Evolutionary conservation across 2,888 invertebrate species (phyloP), one percentile per base, ranked within the genome.

Genomic region (Amaurobius ferox): DNA sequence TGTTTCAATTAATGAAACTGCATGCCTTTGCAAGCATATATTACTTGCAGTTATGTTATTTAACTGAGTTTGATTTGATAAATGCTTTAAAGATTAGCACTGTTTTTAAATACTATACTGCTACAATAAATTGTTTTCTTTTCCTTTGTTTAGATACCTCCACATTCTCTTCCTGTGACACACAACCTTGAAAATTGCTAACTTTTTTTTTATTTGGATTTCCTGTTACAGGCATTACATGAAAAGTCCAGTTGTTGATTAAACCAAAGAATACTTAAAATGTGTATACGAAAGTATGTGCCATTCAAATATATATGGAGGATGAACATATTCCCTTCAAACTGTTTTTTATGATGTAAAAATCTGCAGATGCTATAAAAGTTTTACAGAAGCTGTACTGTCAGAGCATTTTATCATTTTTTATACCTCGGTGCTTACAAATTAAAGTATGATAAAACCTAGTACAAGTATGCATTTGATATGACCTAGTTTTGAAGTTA

Each of bases 231-330:
- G 64, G 77, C 76, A 71, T 72, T 72, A 61, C 35, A n/a, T 13
- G 13, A 35, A 5, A 40, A 61, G 29, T 32, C 39, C 40, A 66
- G 23, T 30, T 62, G 68, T 70, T 76, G 29, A 64, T 72, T 44
- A 48, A 72, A 85, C 83, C 83, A 85, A 85, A 85, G 83, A 77
- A 85, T 77, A 85, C 76, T 83, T 83, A 83, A 83, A 71, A 68
- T 68, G 40, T 68, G 28, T 81, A 62, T 61, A 44, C n/a, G 28
- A 30, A 44, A 64, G 5, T 30, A 40, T 70, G 79, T 80, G 61
- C 62, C 80, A 80, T 67, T 39, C 23, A 29, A 29, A 64, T 55
- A 55, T 55, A 55, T 55, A 55, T 55, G 55, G 23, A 23, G 55
- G 23, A 55, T 55, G 55, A 55, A 55, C 55, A 55, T 23, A 55